phyloP scores from a whole-genome alignment of 1,140 invertebrate species.

The Eumaeus atala region DNA sequence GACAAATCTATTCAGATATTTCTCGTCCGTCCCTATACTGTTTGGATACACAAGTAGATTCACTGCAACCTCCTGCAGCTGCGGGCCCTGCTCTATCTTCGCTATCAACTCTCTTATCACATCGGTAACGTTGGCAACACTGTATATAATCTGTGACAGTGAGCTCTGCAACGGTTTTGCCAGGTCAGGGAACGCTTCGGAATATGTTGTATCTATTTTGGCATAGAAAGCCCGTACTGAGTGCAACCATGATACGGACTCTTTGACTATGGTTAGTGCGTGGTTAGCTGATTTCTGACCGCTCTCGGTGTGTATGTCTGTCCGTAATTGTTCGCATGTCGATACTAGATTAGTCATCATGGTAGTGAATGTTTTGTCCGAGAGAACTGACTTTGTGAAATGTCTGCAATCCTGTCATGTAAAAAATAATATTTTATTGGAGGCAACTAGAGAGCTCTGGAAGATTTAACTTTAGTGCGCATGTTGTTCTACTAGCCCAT shows the following conservation, averaged over 20 bases:
- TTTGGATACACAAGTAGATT: constrained; percentile 68
- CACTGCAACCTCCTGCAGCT: constrained; percentile 28
- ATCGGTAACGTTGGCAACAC: constrained; percentile 70
- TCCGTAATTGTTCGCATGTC: constrained; percentile 33
- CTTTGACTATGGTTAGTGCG: constrained; percentile 54
- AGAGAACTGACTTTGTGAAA: constrained; percentile 59
- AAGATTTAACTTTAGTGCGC: too few relatives aligned
- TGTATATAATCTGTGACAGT: constrained; percentile 77
- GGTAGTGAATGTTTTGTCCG: constrained; percentile 37
- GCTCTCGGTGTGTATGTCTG: constrained; percentile 30
- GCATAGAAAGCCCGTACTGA: constrained; percentile 75
- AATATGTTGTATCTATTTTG: constrained; percentile 73
- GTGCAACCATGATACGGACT: constrained; percentile 74
- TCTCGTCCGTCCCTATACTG: constrained; percentile 68
- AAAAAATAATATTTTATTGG: neutral
- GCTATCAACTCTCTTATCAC: constrained; percentile 53
- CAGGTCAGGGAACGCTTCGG: constrained; percentile 80
- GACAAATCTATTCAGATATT: constrained; percentile 63
- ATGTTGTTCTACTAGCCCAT: too few relatives aligned
- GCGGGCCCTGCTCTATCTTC: constrained; percentile 44
- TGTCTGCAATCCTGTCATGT: constrained; percentile 61
- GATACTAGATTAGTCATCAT: constrained; percentile 40
- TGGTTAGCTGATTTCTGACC: constrained; percentile 31
- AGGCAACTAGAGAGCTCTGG: too few relatives aligned
- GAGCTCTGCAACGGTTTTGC: constrained; percentile 77